Evolutionary conservation across 2,113 vertebrate genomes (phyloP).

Genomic region (Micronisus gabar): DNA sequence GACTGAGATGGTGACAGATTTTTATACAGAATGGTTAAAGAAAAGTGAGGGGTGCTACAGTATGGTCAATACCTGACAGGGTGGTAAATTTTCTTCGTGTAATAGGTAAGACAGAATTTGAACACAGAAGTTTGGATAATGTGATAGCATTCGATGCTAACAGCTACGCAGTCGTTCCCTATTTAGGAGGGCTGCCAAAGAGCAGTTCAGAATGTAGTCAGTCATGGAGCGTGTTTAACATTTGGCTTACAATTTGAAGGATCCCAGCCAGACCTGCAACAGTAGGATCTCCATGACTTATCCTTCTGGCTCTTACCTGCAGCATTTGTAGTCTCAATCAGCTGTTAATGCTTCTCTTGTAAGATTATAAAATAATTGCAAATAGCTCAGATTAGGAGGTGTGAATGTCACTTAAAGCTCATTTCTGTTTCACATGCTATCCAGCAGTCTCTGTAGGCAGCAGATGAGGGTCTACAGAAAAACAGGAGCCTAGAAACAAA

Average conservation of each 20-base stretch:
- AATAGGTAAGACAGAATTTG: not conserved
- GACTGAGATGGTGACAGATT: not conserved
- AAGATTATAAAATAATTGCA: constrained; percentile 58
- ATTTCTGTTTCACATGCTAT: constrained; percentile 15
- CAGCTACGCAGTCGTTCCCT: not conserved
- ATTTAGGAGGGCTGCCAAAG: not conserved
- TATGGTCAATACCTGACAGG: not conserved
- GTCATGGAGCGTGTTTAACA: constrained; percentile 17
- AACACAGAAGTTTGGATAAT: not conserved
- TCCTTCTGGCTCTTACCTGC: constrained; percentile 9
- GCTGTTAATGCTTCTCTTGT: constrained; percentile 28
- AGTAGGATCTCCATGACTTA: not conserved
- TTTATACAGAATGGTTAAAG: not conserved
- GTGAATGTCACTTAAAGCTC: constrained; percentile 60
- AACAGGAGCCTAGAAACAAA: constrained; percentile 57
- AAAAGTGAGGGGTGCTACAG: not conserved
- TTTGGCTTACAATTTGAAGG: constrained; percentile 46
- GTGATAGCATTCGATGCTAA: not conserved
- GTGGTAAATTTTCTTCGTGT: not conserved
- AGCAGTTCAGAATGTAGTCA: not conserved
- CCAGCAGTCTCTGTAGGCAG: constrained; percentile 36
- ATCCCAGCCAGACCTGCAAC: not conserved
- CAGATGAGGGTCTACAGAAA: constrained; percentile 45
- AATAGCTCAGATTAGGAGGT: constrained; percentile 38
- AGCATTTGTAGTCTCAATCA: constrained; percentile 32